phyloP scores from a whole-genome alignment of 2,797 vertebrate species.

The Pipistrellus pygmaeus region DNA sequence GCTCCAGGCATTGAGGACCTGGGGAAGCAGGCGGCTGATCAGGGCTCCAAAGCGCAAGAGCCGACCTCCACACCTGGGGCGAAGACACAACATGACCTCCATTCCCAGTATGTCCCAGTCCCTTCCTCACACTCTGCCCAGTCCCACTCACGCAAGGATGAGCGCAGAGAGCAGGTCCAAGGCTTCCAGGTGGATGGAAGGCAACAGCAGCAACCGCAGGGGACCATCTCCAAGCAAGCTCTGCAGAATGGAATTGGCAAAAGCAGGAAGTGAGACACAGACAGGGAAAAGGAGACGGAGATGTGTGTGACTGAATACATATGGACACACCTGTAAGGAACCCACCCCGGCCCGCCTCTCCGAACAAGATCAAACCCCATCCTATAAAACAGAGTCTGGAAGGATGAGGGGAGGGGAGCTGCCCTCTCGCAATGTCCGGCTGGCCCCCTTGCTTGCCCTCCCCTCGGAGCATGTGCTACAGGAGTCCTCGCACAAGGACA shows the following conservation, averaged over 20 bases:
- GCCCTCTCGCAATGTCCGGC: no score
- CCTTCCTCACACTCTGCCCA: neutral
- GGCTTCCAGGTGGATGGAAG: constrained; percentile 90
- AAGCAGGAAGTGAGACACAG: neutral
- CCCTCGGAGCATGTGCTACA: neutral
- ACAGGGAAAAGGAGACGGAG: neutral
- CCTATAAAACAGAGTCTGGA: neutral
- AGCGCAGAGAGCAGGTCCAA: constrained; percentile 92
- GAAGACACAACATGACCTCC: neutral
- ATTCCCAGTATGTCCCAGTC: neutral
- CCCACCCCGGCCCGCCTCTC: neutral
- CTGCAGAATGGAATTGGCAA: constrained; percentile 79
- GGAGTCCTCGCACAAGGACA: neutral
- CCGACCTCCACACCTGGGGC: constrained; percentile 85
- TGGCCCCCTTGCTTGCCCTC: neutral
- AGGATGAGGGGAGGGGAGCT: neutral
- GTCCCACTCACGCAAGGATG: constrained; percentile 87
- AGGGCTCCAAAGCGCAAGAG: constrained; percentile 91
- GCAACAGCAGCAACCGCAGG: constrained; percentile 91
- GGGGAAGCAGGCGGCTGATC: constrained; percentile 92
- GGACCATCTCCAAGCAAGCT: constrained; percentile 92
- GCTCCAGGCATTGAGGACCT: constrained; percentile 92
- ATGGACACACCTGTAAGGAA: neutral
- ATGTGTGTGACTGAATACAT: neutral
- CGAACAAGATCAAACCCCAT: neutral